Conservation (phyloP, 2,797 vertebrate genomes). For the Phataginus tricuspis region DNA sequence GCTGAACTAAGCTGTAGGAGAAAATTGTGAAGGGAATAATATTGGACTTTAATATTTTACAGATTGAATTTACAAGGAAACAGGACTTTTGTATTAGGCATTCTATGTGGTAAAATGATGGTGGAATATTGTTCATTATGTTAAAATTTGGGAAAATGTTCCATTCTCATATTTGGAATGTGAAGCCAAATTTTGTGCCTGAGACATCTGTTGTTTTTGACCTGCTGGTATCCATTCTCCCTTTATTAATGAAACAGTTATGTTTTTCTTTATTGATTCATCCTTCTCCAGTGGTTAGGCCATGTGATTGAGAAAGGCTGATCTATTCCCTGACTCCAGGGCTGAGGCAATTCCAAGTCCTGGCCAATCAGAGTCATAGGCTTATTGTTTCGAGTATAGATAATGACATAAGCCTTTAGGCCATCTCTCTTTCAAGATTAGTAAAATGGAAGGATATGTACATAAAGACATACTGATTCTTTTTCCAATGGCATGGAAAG, state of each 20-base stretch:
- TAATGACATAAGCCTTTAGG: background rate
- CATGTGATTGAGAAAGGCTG: background rate
- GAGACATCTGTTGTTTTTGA: background rate
- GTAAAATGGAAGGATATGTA: background rate
- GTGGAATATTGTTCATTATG: background rate
- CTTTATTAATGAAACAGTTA: background rate
- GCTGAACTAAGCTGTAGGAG: background rate
- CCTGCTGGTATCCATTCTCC: background rate
- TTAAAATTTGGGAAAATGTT: background rate
- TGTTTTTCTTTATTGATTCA: background rate
- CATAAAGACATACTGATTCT: background rate
- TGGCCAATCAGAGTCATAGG: background rate
- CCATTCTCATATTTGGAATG: background rate
- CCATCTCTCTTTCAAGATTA: background rate
- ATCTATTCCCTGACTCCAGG: background rate
- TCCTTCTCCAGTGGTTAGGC: background rate
- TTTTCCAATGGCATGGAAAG: background rate
- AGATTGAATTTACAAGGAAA: slow-evolving; percentile 7
- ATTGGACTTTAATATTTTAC: background rate
- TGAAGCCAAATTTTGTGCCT: background rate
- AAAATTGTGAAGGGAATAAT: background rate
- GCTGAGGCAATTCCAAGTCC: background rate
- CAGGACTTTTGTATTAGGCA: background rate
- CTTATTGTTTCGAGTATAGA: background rate
- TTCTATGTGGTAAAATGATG: background rate